Conservation (phyloP, 2,888 invertebrate species). For the Drosophila mettleri region DNA sequence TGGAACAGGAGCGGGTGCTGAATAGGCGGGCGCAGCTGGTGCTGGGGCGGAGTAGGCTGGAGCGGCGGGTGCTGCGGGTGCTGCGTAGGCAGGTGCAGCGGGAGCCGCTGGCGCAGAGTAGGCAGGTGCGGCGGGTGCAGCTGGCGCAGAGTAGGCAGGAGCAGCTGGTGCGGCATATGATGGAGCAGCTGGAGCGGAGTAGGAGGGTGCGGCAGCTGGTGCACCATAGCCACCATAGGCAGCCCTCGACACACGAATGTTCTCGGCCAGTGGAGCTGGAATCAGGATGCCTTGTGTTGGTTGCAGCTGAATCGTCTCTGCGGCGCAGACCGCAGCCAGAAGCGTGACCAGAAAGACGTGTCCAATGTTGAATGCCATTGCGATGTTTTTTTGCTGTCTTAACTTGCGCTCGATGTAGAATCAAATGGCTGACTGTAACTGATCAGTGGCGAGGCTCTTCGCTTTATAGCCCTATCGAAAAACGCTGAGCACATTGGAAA, state of each 20-base stretch:
- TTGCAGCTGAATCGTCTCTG: slow-evolving; percentile 77
- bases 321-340: slow-evolving; percentile 48
- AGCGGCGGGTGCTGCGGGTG: slow-evolving; percentile 50
- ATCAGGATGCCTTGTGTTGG: slow-evolving; percentile 81
- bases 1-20: slow-evolving; percentile 53
- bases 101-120: slow-evolving; percentile 56
- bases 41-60: slow-evolving; percentile 42
- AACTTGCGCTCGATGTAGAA: slow-evolving; percentile 52
- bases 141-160: slow-evolving; percentile 51
- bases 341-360: slow-evolving; percentile 50
- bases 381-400: slow-evolving; percentile 25
- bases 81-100: slow-evolving; percentile 26
- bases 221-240: slow-evolving; percentile 66
- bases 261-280: slow-evolving; percentile 79
- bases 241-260: slow-evolving; percentile 70
- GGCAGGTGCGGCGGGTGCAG: slow-evolving; percentile 52
- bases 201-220: slow-evolving; percentile 47
- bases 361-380: slow-evolving; percentile 63
- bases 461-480: slow-evolving; percentile 64
- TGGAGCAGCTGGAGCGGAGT: slow-evolving; percentile 41
- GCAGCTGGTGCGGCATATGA: slow-evolving; percentile 49
- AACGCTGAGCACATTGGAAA: slow-evolving; percentile 55
- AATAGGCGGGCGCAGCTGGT: slow-evolving; percentile 42
- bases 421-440: slow-evolving; percentile 56
- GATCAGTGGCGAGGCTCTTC: slow-evolving; percentile 19